Base-by-base conservation (phyloP, 2,888 invertebrate genomes). In the Ophioninae sp. region DNA sequence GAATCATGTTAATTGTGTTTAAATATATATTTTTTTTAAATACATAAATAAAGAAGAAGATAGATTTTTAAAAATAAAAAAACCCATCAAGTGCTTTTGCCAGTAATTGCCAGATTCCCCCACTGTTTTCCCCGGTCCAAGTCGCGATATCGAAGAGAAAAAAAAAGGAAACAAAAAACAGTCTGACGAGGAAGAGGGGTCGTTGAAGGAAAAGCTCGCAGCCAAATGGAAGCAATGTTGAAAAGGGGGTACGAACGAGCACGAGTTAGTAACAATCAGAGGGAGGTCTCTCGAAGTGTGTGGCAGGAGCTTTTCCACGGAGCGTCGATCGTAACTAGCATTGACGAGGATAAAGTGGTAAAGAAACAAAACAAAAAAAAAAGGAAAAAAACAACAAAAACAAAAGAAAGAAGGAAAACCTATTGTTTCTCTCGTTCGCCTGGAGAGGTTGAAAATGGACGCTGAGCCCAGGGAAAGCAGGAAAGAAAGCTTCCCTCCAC, bases 311-410 rank as follows among this genome's bases (percentile, higher is more conserved):
- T 51, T 39, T 37, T 68, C 72, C 61, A 58, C 72, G 56, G 67
- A 68, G 64, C 71, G 68, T 79, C 65, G 68, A 67, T 68, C 39
- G 75, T 79, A 81, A 81, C 81, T 71, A 78, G 68, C 81, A 74
- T 75, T 71, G 81, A 83, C 81, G 83, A 82, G 79, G 72, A 72
- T 84, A 79, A 61, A 76, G 72, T 67, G 80, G 78, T 56, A 51
- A 51, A 51, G 51, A 51, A 51, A 30, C 1, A 30, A 30, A 30
- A n/a, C n/a, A n/a, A n/a, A n/a, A n/a, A n/a, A n/a, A n/a, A n/a
- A n/a, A n/a, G n/a, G n/a, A n/a, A 30, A 30, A 30, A 30, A 30
- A 30, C 3, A 30, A 30, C 2, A 30, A 30, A 30, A 30, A 30
- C 1, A 30, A 1, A 30, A 30, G 30, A 30, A 30, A 3, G 63